phyloP scores from a whole-genome alignment of 2,888 invertebrate species.

The Thymelicus acteon region DNA sequence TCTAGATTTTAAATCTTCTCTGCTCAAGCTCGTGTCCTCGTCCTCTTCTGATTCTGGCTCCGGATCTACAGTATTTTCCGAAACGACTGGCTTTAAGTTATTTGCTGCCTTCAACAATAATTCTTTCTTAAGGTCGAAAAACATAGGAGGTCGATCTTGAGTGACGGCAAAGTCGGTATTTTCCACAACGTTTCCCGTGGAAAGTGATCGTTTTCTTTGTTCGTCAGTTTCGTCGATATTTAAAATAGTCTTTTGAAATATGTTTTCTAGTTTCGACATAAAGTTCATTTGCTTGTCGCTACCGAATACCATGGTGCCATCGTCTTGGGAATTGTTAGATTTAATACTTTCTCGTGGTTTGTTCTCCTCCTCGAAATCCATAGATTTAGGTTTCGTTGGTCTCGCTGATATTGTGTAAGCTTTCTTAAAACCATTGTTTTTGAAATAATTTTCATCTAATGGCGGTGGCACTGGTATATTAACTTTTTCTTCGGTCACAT shows the following conservation, averaged over 20 bases:
- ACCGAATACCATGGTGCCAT: slow-evolving; percentile 54
- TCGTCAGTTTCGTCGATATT: slow-evolving; percentile 59
- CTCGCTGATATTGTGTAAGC: slow-evolving; percentile 54
- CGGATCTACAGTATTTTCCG: slow-evolving; percentile 47
- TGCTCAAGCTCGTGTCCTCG: slow-evolving; percentile 63
- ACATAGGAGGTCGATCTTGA: slow-evolving; percentile 58
- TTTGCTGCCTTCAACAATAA: slow-evolving; percentile 59
- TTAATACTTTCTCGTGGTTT: slow-evolving; percentile 50
- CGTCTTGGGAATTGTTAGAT: slow-evolving; percentile 53
- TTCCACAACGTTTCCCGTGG: slow-evolving; percentile 66
- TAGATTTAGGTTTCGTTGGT: slow-evolving; percentile 43
- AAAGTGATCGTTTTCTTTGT: slow-evolving; percentile 66
- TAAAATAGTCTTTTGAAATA: slow-evolving; percentile 69
- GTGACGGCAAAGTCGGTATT: slow-evolving; percentile 52
- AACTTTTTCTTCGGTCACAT: slow-evolving; percentile 55
- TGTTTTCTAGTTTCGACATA: slow-evolving; percentile 72
- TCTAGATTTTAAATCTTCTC: slow-evolving; percentile 72
- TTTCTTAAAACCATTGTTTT: slow-evolving; percentile 52
- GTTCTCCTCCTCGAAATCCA: slow-evolving; percentile 46
- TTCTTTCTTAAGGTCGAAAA: slow-evolving; percentile 71
- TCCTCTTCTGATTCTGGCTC: slow-evolving; percentile 50
- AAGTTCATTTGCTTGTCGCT: slow-evolving; percentile 63
- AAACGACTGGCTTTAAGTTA: slow-evolving; percentile 59
- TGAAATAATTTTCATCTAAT: slow-evolving; percentile 67
- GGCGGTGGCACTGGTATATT: slow-evolving; percentile 75